Evolutionary conservation across 30 jellyfish, hydroid and myxozoan genomes (phyloP).

Genomic region (Aurelia sp.): DNA sequence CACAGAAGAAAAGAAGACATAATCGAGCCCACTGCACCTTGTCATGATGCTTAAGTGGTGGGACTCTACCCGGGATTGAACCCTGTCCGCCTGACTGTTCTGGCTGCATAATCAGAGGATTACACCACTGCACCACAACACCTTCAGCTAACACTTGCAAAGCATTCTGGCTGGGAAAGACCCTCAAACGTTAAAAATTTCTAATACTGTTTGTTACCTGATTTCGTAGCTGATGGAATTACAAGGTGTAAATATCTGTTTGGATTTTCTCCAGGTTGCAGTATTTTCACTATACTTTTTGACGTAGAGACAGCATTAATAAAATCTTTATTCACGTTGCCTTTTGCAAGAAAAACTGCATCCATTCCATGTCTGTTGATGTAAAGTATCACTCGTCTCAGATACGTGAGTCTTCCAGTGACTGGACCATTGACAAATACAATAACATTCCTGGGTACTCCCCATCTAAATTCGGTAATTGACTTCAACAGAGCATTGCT

Average conservation of each 20-base stretch:
- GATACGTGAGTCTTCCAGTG: slow-evolving; percentile 22
- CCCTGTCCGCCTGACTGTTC: no score
- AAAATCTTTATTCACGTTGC: slow-evolving; percentile 30
- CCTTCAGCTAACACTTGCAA: no score
- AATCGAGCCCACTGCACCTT: no score
- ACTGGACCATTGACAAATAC: slow-evolving; percentile 59
- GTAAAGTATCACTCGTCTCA: slow-evolving; percentile 31
- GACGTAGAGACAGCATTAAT: slow-evolving; percentile 22
- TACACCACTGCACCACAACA: no score
- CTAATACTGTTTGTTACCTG: slow-evolving; percentile 37
- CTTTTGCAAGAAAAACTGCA: slow-evolving; percentile 27
- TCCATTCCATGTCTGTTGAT: slow-evolving; percentile 37
- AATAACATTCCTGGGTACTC: slow-evolving; percentile 65
- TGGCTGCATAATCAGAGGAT: no score
- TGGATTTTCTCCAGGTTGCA: slow-evolving; percentile 36
- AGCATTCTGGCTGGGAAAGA: no score
- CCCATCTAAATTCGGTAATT: slow-evolving; percentile 34
- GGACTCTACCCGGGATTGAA: no score
- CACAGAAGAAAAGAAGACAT: no score
- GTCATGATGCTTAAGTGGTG: no score
- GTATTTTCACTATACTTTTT: not conserved
- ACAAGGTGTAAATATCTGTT: slow-evolving; percentile 44
- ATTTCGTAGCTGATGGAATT: slow-evolving; percentile 47
- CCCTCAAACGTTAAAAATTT: no score
- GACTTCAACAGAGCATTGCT: slow-evolving; percentile 63